Percentiles rank a stretch among this genome's conserved stretches.
These are phyloP conservation scores for Cosmorhoe ocellata DNA, from an alignment of 2,888 invertebrate genomes.

Conservation along the genomic window DNA sequence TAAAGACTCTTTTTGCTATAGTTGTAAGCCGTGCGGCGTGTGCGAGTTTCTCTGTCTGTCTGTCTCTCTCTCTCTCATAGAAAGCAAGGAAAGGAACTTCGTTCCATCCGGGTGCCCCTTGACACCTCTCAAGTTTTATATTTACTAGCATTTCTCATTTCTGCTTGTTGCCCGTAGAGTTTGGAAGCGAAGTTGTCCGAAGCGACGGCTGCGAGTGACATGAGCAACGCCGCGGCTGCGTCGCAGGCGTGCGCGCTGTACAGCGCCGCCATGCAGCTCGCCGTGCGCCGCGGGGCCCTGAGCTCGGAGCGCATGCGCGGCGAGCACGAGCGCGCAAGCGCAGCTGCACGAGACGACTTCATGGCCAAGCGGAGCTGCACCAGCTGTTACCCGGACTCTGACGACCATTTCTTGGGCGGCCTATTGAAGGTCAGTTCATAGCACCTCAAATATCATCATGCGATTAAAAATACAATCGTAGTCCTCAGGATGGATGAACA, in stretches of 20 bases:
- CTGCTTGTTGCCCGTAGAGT: constrained; percentile 15
- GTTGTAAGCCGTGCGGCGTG: no score
- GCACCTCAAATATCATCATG: neutral
- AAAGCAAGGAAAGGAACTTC: no score
- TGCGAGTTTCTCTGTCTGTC: no score
- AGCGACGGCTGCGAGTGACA: constrained; percentile 6
- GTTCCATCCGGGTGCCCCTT: no score
- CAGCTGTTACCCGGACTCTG: constrained; percentile 1
- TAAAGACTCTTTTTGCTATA: no score
- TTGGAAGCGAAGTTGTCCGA: constrained; percentile 21
- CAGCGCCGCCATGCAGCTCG: constrained; percentile 28
- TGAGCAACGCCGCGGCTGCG: constrained; percentile 30
- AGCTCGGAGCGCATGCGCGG: constrained; percentile 14
- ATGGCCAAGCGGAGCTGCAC: constrained; percentile 4
- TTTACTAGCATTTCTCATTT: no score
- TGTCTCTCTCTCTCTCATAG: no score
- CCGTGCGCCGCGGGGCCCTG: constrained; percentile 60
- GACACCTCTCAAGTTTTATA: no score
- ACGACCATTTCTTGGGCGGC: constrained; percentile 17
- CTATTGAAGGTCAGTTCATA: constrained; percentile 26
- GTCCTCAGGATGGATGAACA: no score
- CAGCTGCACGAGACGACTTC: constrained; percentile 18
- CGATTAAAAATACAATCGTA: no score
- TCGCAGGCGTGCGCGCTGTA: constrained; percentile 26
- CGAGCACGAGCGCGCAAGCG: constrained; percentile 20